phyloP scores from a whole-genome alignment of 1,140 invertebrate species.

The Cotesia chilonis region DNA sequence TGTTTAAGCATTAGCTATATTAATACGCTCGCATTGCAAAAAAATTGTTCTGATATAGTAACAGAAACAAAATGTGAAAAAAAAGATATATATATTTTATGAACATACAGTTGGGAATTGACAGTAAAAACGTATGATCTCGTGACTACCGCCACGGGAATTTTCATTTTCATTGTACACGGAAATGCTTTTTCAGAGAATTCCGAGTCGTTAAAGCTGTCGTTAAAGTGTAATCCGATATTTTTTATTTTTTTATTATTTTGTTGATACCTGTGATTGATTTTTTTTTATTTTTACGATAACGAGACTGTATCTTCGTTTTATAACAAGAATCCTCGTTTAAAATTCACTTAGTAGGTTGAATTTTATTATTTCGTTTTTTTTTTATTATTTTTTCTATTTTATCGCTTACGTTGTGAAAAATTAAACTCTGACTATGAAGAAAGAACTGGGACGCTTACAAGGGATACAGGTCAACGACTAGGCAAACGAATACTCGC shows the following conservation, averaged over 20 bases:
- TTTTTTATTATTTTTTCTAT: background rate
- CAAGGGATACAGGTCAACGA: conserved; percentile 23
- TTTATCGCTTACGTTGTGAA: background rate
- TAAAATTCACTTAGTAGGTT: background rate
- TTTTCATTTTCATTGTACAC: background rate
- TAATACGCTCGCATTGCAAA: too few relatives aligned
- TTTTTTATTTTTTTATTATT: conserved; percentile 4
- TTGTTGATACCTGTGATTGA: background rate
- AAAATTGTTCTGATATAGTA: too few relatives aligned
- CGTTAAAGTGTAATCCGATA: conserved; percentile 14
- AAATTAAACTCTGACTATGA: conserved; percentile 10
- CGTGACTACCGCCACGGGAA: background rate
- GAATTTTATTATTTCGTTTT: background rate
- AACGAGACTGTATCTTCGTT: background rate
- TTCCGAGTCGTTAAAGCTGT: conserved; percentile 15
- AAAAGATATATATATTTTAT: background rate
- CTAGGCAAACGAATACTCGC: conserved; percentile 22
- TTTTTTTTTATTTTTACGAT: background rate
- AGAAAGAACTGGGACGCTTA: background rate
- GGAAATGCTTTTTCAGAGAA: conserved; percentile 11
- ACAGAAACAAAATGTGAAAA: too few relatives aligned
- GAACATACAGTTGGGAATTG: conserved; percentile 3
- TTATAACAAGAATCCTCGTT: conserved; percentile 1
- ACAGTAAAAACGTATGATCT: background rate
- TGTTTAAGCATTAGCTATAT: too few relatives aligned